Conservation (phyloP, 2,113 vertebrate species). For the Bos javanicus region DNA sequence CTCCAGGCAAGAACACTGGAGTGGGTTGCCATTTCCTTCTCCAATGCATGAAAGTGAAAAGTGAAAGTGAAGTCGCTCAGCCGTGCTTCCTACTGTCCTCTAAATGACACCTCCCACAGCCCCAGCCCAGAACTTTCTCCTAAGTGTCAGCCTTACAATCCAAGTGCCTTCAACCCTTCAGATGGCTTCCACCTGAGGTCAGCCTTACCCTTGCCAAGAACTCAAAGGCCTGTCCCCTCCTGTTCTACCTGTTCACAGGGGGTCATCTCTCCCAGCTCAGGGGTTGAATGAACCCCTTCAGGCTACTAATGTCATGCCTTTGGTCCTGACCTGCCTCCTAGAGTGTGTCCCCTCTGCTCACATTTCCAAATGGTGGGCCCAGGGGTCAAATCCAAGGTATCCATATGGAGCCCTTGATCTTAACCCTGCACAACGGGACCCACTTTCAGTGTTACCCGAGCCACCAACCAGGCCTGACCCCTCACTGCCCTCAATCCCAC, state of each 20-base stretch:
- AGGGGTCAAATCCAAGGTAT: not conserved
- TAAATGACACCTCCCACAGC: not conserved
- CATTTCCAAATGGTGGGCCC: not conserved
- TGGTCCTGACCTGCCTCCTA: not conserved
- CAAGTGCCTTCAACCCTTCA: not conserved
- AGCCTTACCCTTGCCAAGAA: not conserved
- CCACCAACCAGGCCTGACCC: not conserved
- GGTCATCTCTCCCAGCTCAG: not conserved
- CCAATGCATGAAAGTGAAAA: too few relatives aligned
- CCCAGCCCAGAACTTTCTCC: not conserved
- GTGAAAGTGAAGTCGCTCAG: not conserved
- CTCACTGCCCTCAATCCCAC: not conserved
- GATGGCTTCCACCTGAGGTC: not conserved
- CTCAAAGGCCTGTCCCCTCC: not conserved
- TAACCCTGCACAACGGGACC: fast-evolving
- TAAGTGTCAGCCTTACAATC: not conserved
- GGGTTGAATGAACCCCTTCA: not conserved
- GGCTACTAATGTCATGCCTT: not conserved
- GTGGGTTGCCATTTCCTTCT: too few relatives aligned
- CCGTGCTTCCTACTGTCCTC: not conserved
- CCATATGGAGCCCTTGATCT: not conserved
- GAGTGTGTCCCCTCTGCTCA: not conserved
- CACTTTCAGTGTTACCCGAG: not conserved
- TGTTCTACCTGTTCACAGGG: not conserved
- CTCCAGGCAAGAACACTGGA: too few relatives aligned